These are phyloP conservation scores for Temnopleurus reevesii DNA, from an alignment of 53 echinoderm and acorn worm genomes.

Conservation along the genomic window DNA sequence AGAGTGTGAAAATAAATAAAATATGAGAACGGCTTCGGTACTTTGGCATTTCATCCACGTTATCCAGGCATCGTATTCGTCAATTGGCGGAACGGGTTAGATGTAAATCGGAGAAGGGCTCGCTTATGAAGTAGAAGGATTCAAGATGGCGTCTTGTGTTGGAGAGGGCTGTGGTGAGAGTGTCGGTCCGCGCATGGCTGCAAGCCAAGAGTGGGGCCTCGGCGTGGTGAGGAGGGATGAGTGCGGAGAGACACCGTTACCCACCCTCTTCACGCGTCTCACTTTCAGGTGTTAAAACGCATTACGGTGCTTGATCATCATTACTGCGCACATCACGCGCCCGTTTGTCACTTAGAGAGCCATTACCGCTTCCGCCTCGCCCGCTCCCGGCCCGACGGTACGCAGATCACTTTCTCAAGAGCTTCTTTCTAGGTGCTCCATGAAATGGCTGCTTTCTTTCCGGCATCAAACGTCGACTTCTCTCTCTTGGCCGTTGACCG, in stretches of 20 bases:
- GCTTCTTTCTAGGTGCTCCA: constrained; percentile 50
- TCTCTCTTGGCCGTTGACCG: constrained; percentile 59
- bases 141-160: constrained; percentile 48
- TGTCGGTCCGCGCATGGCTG: constrained; percentile 60
- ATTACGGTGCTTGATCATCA: constrained; percentile 59
- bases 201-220: constrained; percentile 58
- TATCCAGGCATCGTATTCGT: constrained; percentile 57
- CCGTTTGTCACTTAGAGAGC: constrained; percentile 63
- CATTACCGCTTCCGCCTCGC: constrained; percentile 53
- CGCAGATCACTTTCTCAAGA: constrained; percentile 60
- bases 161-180: constrained; percentile 55
- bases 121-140: constrained; percentile 2
- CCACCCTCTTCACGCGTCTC: constrained; percentile 53
- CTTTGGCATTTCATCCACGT: constrained; percentile 61
- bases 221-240: constrained; percentile 54
- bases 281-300: constrained; percentile 65
- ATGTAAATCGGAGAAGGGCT: constrained; percentile 58
- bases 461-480: constrained; percentile 59
- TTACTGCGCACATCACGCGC: constrained; percentile 57
- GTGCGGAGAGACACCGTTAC: constrained; percentile 52
- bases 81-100: constrained; percentile 63
- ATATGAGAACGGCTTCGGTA: constrained; percentile 62
- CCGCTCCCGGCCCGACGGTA: constrained; percentile 60
- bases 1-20: constrained; percentile 62
- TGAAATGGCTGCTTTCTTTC: constrained; percentile 66